Base-by-base conservation (phyloP, 2,797 vertebrate species). In the Acridotheres tristis region DNA sequence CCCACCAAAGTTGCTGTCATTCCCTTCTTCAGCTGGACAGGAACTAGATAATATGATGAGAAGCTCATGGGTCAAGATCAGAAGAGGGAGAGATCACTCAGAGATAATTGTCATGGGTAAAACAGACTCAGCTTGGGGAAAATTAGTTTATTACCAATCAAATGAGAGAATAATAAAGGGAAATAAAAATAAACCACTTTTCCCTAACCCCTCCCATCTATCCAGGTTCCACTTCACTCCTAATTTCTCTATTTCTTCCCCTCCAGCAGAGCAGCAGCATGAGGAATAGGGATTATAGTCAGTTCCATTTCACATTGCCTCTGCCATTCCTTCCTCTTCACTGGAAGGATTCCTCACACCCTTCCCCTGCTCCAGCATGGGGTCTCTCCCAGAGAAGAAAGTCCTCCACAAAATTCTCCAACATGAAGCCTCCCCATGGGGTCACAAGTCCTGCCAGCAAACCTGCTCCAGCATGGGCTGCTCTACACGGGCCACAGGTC, bases 401-500 rank as follows among this genome's bases (percentile, higher is more conserved):
- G 29, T 29, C 12, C 26, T 69, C 36, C 8, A 16, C 25, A 42
- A 50, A 45, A 19, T 62, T 16, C 22, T 55, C 27, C 42, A 36
- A 2, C 1, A 4, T 13, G 7, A 5, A 16, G 3, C 6, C 27
- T 51, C 34, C 26, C 6, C 3, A 3, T 0, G 2, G 40, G 50
- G 2, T 26, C 45, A 22, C n/a, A 34, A 3, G 10, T 34, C 29
- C 38, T 66, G 16, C 29, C 63, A n/a, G 1, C 4, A 9, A 45
- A 53, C 38, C 47, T 53, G 19, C 47, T 76, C n/a, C 16, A 40
- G 19, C 1, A 5, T 48, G 57, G 19, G 42, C 50, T 62, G 30
- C 15, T 50, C 6, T 62, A 6, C 7, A 42, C 0, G 0, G 34
- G 14, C 25, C 40, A 54, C 40, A 34, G 42, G 7, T 77, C 36